Evolutionary conservation across 2,797 vertebrate genomes (phyloP).

Genomic region (Parauchenoglanis ngamensis): DNA sequence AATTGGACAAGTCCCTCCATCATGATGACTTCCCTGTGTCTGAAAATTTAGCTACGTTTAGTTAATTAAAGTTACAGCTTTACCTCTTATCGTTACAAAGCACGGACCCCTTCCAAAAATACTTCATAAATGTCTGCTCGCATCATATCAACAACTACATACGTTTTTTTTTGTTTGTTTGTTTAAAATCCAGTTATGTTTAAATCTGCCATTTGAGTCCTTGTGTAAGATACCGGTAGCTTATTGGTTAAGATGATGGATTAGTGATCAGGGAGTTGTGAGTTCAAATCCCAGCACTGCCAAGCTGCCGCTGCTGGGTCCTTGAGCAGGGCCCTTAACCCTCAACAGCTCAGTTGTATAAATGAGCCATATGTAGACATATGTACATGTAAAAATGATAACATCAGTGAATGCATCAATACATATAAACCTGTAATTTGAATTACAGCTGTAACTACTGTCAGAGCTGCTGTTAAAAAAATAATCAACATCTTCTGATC

Average conservation of each 20-base stretch:
- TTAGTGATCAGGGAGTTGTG: too few species aligned
- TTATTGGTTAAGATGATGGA: too few species aligned
- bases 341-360: too few species aligned
- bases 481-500: background rate
- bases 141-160: background rate
- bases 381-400: background rate
- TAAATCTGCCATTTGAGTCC: background rate
- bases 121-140: background rate
- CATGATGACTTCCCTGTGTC: background rate
- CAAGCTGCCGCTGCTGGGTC: too few species aligned
- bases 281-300: too few species aligned
- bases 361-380: too few species aligned
- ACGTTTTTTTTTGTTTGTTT: background rate
- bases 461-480: background rate
- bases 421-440: background rate
- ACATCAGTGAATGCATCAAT: background rate
- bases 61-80: background rate
- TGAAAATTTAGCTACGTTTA: background rate
- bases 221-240: background rate
- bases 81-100: background rate
- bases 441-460: background rate
- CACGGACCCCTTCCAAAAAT: background rate
- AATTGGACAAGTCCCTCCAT: background rate
- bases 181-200: background rate
- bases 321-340: too few species aligned